phyloP scores from a whole-genome alignment of 2,888 invertebrate species.

The Alitta virens region DNA sequence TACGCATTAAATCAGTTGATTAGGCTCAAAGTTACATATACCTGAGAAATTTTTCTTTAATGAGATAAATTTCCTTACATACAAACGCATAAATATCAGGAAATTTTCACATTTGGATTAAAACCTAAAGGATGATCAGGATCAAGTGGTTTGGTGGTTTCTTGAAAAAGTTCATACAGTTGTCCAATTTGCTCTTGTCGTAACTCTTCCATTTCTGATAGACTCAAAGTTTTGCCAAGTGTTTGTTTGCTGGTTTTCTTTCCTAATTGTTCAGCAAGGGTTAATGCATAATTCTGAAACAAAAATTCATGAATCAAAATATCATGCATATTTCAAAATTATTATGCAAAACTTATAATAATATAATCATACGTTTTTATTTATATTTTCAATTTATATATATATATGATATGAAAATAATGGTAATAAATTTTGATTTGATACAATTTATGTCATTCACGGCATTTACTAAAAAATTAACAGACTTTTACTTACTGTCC shows the following conservation, averaged over 20 bases:
- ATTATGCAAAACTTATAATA: too few species aligned
- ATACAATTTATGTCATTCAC: background rate
- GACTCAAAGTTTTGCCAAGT: slow-evolving; percentile 17
- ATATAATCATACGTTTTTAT: too few species aligned
- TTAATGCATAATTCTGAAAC: slow-evolving; percentile 28
- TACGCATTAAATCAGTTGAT: too few species aligned
- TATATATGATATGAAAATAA: background rate
- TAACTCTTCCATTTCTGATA: slow-evolving; percentile 16
- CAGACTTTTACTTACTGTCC: slow-evolving; percentile 74
- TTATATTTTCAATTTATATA: too few species aligned
- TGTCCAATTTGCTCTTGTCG: slow-evolving; percentile 25
- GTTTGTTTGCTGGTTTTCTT: background rate
- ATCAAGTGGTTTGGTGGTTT: slow-evolving; percentile 15
- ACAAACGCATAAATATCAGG: too few species aligned
- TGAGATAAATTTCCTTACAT: too few species aligned
- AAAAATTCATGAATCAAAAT: slow-evolving; percentile 2
- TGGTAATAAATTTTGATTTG: background rate
- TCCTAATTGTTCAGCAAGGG: slow-evolving; percentile 24
- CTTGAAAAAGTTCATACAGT: slow-evolving; percentile 27
- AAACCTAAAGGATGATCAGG: slow-evolving; percentile 6
- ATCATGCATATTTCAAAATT: too few species aligned
- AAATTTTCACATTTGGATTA: background rate
- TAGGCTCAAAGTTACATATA: too few species aligned
- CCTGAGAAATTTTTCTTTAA: too few species aligned
- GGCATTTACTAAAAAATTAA: background rate